Base-by-base conservation (phyloP, 2,888 invertebrate species). In the Pterostichus niger region DNA sequence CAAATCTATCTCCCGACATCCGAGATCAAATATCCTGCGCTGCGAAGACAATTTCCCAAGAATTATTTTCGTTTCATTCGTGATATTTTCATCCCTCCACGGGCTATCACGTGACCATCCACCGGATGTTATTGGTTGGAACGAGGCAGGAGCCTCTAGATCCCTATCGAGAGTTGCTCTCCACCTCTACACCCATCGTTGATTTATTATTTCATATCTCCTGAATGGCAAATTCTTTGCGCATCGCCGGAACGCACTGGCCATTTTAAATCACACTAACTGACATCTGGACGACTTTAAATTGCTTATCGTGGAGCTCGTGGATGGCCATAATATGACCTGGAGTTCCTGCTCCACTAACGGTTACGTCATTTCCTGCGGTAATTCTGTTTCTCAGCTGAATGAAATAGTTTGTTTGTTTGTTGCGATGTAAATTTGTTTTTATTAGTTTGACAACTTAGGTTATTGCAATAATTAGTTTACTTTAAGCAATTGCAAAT, bases 191-290 rank as follows among this genome's bases (percentile, higher is more conserved):
- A 17, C 5, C 59, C 13, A 59, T 31, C 59, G 71, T 40, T 71
- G 71, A 71, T 71, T 71, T 71, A 71, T 71, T 71, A 71, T 71
- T 71, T 71, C 71, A 71, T 71, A 71, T 71, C 71, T 71, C 44
- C 46, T 71, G 71, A 71, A 71, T 71, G 71, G 71, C 71, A 71
- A 71, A 71, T 71, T 71, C 71, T 71, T 46, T 15, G 59, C 17
- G 17, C n/a, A 59, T 59, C 31, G 11, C 59, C 31, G 6, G 40
- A 59, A 59, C 71, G 11, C 17, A 46, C 71, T 71, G 49, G 44
- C 46, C 71, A 15, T 15, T 17, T 71, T 71, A 71, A 71, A 71
- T 71, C 71, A 71, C 71, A 71, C 71, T 71, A 71, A 71, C 71
- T 71, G 71, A 71, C 71, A 71, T 71, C 46, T 71, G 71, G 71